Conservation (phyloP, 2,797 vertebrate genomes). For the Aplochiton taeniatus region DNA sequence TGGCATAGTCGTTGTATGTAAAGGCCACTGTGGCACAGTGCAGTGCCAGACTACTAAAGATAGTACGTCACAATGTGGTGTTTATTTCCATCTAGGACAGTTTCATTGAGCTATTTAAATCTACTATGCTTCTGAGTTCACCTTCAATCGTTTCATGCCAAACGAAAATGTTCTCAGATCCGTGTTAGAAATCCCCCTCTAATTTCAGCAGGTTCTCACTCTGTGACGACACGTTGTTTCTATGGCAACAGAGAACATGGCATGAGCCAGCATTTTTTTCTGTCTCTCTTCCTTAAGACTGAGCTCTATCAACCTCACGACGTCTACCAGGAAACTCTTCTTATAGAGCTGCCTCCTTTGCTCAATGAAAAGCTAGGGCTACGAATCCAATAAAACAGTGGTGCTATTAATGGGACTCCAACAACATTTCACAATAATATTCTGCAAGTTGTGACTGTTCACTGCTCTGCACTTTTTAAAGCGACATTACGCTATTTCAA, state of each 20-base stretch:
- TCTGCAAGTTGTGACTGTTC: conserved; percentile 6
- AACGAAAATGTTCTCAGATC: conserved; percentile 9
- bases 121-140: not conserved
- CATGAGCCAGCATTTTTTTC: conserved; percentile 61
- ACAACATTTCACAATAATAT: too few relatives aligned
- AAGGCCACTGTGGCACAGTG: too few relatives aligned
- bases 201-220: conserved; percentile 40
- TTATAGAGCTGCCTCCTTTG: too few relatives aligned
- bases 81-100: not conserved
- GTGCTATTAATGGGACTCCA: too few relatives aligned
- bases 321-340: too few relatives aligned
- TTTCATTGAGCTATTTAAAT: not conserved
- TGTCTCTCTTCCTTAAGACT: conserved; percentile 30
- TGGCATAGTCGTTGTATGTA: not conserved
- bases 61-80: not conserved
- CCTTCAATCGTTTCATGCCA: not conserved
- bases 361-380: too few relatives aligned
- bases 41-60: not conserved
- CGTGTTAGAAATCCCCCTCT: conserved; percentile 28
- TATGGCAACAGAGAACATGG: conserved; percentile 54
- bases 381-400: too few relatives aligned
- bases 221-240: conserved; percentile 59
- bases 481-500: too few relatives aligned
- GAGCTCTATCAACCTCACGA: not conserved
- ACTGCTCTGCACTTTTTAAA: too few relatives aligned